phyloP scores from a whole-genome alignment of 1,140 invertebrate species.

The Ridgeia piscesae region DNA sequence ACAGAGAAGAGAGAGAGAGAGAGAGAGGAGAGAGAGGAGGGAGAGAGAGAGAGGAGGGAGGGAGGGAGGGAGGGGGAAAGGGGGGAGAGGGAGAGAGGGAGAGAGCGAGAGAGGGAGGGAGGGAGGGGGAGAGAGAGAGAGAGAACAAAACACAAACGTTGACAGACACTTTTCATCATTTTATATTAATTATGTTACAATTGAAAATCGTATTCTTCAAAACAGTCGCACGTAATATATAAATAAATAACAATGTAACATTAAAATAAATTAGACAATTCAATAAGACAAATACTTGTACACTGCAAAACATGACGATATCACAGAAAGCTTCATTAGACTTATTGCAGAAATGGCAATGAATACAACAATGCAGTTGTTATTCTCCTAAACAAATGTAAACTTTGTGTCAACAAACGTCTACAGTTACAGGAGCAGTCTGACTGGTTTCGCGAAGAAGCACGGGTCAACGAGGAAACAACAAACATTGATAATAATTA shows the following conservation, averaged over 20 bases:
- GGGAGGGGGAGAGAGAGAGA: too few species aligned
- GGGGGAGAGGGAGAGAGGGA: too few species aligned
- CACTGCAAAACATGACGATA: background rate
- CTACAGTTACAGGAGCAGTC: background rate
- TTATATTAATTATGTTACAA: background rate
- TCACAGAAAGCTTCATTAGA: background rate
- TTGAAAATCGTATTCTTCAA: background rate
- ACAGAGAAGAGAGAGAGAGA: too few species aligned
- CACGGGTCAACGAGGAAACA: background rate
- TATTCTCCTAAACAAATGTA: background rate
- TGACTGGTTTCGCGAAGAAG: background rate
- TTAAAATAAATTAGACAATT: background rate
- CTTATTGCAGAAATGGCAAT: background rate
- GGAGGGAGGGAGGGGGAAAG: too few species aligned
- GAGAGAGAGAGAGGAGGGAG: too few species aligned
- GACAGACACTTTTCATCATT: background rate
- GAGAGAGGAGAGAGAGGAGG: too few species aligned
- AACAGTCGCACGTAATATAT: background rate
- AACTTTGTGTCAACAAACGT: background rate
- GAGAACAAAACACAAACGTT: background rate
- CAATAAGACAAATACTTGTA: background rate
- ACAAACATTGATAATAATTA: background rate
- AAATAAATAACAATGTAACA: background rate
- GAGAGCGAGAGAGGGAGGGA: too few species aligned
- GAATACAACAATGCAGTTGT: background rate